phyloP scores from a whole-genome alignment of 1,140 invertebrate genomes.

The Liolophura sinensis region DNA sequence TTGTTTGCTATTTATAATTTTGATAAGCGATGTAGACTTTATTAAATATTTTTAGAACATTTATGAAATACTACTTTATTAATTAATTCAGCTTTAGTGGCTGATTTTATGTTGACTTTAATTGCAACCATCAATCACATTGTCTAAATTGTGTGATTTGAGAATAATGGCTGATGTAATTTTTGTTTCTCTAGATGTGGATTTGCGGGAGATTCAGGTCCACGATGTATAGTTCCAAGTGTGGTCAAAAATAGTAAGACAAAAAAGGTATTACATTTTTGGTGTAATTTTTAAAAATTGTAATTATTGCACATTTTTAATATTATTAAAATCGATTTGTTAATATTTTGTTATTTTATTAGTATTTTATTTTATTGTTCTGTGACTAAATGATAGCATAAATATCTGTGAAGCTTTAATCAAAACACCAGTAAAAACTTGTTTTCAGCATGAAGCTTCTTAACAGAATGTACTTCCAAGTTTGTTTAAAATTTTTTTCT shows the following conservation, averaged over 20 bases:
- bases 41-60: not conserved
- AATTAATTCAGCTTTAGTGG: too few relatives aligned
- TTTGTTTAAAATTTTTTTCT: not conserved
- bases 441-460: not conserved
- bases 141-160: not conserved
- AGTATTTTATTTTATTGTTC: not conserved
- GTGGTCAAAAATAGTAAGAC: slow-evolving; percentile 72
- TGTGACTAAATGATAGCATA: not conserved
- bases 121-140: not conserved
- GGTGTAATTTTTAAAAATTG: not conserved
- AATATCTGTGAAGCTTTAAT: not conserved
- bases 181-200: slow-evolving; percentile 73
- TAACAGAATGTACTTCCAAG: not conserved
- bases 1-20: not conserved
- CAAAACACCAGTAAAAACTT: not conserved
- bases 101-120: too few relatives aligned
- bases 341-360: slow-evolving; percentile 9
- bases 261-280: slow-evolving; percentile 56
- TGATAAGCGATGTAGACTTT: not conserved
- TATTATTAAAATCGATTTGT: not conserved
- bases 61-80: too few relatives aligned
- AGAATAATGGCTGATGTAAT: slow-evolving; percentile 1
- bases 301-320: not conserved
- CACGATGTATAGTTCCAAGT: slow-evolving; percentile 83
- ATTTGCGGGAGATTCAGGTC: slow-evolving; percentile 84